Percentiles rank a stretch among this genome's conserved stretches.
Evolutionary conservation across 1,140 invertebrate genomes (phyloP).

Genomic region (Drosophila repletoides): DNA sequence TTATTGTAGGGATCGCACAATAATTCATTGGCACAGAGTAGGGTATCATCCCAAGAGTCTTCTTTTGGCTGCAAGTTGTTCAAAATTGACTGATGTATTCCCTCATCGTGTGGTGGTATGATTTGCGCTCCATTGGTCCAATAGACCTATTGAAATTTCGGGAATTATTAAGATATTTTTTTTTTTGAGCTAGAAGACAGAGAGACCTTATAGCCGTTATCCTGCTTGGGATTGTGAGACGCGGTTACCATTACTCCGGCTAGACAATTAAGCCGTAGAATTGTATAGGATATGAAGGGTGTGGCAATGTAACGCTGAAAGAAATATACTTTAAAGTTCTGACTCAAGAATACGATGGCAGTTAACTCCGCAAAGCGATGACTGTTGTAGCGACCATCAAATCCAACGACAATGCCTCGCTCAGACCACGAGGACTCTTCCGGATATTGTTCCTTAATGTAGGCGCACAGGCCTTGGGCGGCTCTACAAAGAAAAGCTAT

Average conservation of each 20-base stretch:
- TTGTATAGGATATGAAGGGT: slow-evolving; percentile 94
- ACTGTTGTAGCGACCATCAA: slow-evolving; percentile 97
- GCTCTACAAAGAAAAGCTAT: slow-evolving; percentile 83
- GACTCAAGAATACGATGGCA: slow-evolving; percentile 91
- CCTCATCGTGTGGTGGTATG: slow-evolving; percentile 94
- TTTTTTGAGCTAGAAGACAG: no score
- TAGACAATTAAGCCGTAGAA: slow-evolving; percentile 87
- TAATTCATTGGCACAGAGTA: slow-evolving; percentile 22
- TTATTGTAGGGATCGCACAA: slow-evolving; percentile 48
- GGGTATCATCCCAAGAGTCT: slow-evolving; percentile 63
- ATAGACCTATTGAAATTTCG: slow-evolving; percentile 88
- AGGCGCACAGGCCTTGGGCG: slow-evolving; percentile 93
- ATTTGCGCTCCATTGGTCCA: slow-evolving; percentile 98
- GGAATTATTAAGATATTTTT: no score
- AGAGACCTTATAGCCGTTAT: slow-evolving; percentile 96
- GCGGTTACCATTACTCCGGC: slow-evolving; percentile 98
- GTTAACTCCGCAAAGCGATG: slow-evolving; percentile 96
- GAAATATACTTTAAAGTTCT: slow-evolving; percentile 91
- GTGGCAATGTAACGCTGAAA: slow-evolving; percentile 93
- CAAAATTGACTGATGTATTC: slow-evolving; percentile 91
- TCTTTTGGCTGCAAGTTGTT: slow-evolving; percentile 86
- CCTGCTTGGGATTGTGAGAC: slow-evolving; percentile 99
- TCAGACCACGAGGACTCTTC: slow-evolving; percentile 81
- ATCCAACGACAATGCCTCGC: slow-evolving; percentile 94
- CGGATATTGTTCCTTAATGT: slow-evolving; percentile 85